Percentiles rank a stretch among this genome's conserved stretches.
Conservation (phyloP, 2,113 vertebrate genomes). For the Apeltes quadracus region DNA sequence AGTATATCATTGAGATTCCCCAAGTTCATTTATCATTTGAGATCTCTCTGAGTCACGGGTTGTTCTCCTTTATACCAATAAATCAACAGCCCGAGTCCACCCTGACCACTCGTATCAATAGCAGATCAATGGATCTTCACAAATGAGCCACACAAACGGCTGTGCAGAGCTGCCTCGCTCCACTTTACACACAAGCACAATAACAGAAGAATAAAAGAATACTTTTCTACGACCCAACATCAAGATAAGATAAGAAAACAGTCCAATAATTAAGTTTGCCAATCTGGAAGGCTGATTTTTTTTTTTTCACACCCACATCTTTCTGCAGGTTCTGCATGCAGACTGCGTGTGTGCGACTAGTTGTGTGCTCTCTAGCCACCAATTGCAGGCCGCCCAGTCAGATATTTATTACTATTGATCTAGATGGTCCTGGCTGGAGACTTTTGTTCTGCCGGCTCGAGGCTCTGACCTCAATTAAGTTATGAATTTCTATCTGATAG, state of each 20-base stretch:
- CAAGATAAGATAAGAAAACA: neutral
- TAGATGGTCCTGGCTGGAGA: slow-evolving; percentile 91
- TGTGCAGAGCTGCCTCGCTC: too few relatives aligned
- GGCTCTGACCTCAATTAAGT: slow-evolving; percentile 99
- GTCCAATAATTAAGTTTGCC: too few relatives aligned
- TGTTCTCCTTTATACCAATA: slow-evolving; percentile 20
- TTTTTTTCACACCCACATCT: neutral
- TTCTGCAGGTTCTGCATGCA: slow-evolving; percentile 35
- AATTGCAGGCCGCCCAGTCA: slow-evolving; percentile 87
- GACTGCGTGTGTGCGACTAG: slow-evolving; percentile 44
- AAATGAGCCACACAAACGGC: too few relatives aligned
- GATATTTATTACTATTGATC: slow-evolving; percentile 99
- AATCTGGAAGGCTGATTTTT: neutral
- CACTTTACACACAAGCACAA: neutral
- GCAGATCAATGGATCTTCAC: slow-evolving; percentile 52
- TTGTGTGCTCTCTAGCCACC: slow-evolving; percentile 65
- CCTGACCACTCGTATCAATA: slow-evolving; percentile 33
- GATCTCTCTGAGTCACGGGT: slow-evolving; percentile 3
- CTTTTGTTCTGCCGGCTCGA: slow-evolving; percentile 94
- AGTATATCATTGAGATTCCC: neutral
- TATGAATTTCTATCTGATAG: slow-evolving; percentile 99
- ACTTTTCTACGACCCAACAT: neutral
- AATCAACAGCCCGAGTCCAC: slow-evolving; percentile 24
- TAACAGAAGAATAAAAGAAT: neutral
- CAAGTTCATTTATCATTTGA: neutral